Evolutionary conservation across 2,888 invertebrate species (phyloP).

Genomic region (Anodontia alba): DNA sequence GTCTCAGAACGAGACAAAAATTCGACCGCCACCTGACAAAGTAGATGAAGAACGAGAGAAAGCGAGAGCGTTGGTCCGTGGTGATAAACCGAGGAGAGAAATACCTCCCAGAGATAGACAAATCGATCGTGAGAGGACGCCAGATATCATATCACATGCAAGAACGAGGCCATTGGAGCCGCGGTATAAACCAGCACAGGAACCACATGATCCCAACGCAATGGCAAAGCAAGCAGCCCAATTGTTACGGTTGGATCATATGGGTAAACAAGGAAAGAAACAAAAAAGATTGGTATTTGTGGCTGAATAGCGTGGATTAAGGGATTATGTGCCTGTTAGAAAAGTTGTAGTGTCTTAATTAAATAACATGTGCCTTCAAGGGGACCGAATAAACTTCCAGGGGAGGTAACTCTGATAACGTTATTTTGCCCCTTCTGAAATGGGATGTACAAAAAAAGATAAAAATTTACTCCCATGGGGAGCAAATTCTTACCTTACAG

Average conservation of each 20-base stretch:
- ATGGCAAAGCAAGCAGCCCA: slow-evolving; percentile 71
- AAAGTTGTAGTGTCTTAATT: no score
- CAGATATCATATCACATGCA: slow-evolving; percentile 56
- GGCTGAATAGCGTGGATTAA: slow-evolving; percentile 53
- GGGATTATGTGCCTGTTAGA: no score
- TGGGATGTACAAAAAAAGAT: no score
- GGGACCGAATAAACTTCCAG: no score
- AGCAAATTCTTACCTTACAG: no score
- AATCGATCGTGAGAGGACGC: slow-evolving; percentile 38
- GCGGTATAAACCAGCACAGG: slow-evolving; percentile 40
- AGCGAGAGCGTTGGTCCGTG: slow-evolving; percentile 55
- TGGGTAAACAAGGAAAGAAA: slow-evolving; percentile 57
- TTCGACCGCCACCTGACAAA: not conserved
- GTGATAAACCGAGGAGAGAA: slow-evolving; percentile 43
- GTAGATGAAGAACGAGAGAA: slow-evolving; percentile 47
- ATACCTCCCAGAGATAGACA: slow-evolving; percentile 20
- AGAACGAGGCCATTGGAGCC: slow-evolving; percentile 53
- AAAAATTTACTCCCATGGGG: no score
- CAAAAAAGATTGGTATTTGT: slow-evolving; percentile 65
- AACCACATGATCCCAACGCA: slow-evolving; percentile 38
- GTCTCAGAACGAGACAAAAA: slow-evolving; percentile 1
- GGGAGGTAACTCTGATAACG: no score
- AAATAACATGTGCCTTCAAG: no score
- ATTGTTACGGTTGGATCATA: slow-evolving; percentile 62
- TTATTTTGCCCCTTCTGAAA: no score